Percentiles rank a stretch among this genome's conserved stretches.
Conservation (phyloP, 92 coral and sea anemone species). For the Desmophyllum pertusum region DNA sequence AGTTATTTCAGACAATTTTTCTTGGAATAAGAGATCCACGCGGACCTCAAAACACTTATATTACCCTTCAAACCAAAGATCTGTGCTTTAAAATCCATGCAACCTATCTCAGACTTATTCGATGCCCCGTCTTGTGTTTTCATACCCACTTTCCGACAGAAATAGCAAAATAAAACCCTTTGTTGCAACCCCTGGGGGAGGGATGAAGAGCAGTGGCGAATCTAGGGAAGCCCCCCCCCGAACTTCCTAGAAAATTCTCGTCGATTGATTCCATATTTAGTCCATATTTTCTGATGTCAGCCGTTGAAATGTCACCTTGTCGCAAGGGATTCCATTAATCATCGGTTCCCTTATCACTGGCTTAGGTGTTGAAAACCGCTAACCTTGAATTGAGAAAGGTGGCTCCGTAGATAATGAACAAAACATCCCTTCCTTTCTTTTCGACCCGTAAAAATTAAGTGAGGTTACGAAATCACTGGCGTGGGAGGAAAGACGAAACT, state of each 20-base stretch:
- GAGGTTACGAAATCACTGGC: not conserved
- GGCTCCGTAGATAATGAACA: constrained; percentile 4
- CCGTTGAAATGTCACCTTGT: constrained; percentile 1
- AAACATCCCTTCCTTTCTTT: not conserved
- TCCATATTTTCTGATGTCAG: not conserved
- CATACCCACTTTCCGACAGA: not conserved
- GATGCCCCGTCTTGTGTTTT: not conserved
- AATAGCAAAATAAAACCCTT: not conserved
- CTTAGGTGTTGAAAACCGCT: constrained; percentile 9
- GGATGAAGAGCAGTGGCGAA: not conserved
- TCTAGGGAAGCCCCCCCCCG: too few relatives aligned
- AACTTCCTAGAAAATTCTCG: not conserved
- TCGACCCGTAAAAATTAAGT: constrained; percentile 9
- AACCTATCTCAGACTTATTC: not conserved
- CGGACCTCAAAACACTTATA: not conserved
- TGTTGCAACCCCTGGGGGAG: not conserved
- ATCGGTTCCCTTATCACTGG: not conserved
- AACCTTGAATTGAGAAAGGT: constrained; percentile 1
- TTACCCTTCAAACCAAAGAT: not conserved
- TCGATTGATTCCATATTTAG: not conserved
- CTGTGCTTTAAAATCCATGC: not conserved
- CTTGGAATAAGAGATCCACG: not conserved
- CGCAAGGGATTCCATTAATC: not conserved
- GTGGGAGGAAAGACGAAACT: not conserved
- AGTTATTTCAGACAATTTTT: not conserved